Evolutionary conservation across 92 coral and sea anemone species (phyloP), one percentile per base, ranked within the genome.

Genomic region (Nematostella vectensis): DNA sequence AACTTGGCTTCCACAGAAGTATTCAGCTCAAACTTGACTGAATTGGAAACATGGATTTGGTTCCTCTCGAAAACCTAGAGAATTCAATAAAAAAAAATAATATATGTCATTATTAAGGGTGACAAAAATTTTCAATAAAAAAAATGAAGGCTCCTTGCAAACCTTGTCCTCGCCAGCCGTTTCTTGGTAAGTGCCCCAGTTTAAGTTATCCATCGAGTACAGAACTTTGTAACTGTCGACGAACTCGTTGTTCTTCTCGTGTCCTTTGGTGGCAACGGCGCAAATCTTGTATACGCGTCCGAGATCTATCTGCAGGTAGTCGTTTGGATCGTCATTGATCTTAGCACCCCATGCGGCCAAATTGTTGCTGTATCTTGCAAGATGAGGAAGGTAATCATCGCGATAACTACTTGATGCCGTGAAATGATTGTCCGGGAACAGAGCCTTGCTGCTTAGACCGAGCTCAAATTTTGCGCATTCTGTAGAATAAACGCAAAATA

Each of bases 191-290:
- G 20, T 39, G 9, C 2, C 16, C 71, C 71, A 64, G 1, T 22
- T 10, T 2, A 13, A 24, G 20, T 64, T 64, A 20, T 52, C 61
- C 3, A 1, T 13, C 0, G 71, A 64, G 12, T 1, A 64, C n/a
- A 21, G 15, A 12, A 64, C 4, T 27, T 64, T 53, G 43, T 64
- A 64, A 11, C n/a, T 16, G 23, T 25, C 40, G 3, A 45, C 53
- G 47, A 27, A 53, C 16, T 51, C 27, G 9, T 0, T 11, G 0
- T 6, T 2, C 2, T 18, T 17, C 1, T 37, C 17, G 28, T 54
- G 3, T 21, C 77, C 77, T 48, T 71, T 64, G 30, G 78, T 71
- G 0, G 57, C 52, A 25, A 61, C 58, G 25, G 70, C 69, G 44
- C 78, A 62, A 13, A 71, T 47, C 11, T 44, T 38, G 23, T 45